Evolutionary conservation across 2,888 invertebrate species (phyloP), one percentile per base, ranked within the genome.

Genomic region (Parasteatoda lunata): DNA sequence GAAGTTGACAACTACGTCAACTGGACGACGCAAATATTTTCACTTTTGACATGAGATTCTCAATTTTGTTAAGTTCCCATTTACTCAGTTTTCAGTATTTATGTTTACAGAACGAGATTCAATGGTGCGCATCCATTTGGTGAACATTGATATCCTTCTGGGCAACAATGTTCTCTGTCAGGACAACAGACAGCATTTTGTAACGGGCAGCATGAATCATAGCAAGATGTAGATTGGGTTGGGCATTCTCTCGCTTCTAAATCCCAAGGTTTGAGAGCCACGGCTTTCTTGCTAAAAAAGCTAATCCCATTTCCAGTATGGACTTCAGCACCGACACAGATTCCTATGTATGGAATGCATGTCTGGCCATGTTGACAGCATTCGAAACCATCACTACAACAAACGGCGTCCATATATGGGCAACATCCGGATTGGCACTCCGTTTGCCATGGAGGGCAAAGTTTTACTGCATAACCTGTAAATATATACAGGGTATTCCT

Each of bases 81-180:
- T 30, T 30, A 30, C 30, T 30, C 30, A 30, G 30, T 30, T 30
- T 30, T 30, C 30, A 30, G 30, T 30, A 30, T 30, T 30, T 30
- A 30, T 30, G 30, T 30, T 30, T 30, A 30, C 30, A 30, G 30
- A 30, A 30, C 30, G 30, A 30, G 30, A 30, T 30, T 30, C 30
- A 30, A 30, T 30, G 30, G 30, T 30, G 30, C 59, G 54, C 59
- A 59, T 4, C 59, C 59, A 59, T 3, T 13, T 13, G 59, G 11
- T 13, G 59, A 13, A 9, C 86, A 86, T 5, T 11, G 68, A 9
- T 7, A 9, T 9, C 90, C 90, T 47, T 81, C 5, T 5, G 89
- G 89, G 59, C 91, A 91, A 90, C 91, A 92, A 84, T 91, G 91
- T 8, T 88, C 49, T 30, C 89, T 82, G 82, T 91, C 91, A 66